These are phyloP conservation scores for Metopolophium dirhodum DNA, from an alignment of 1,140 invertebrate species.

Conservation along the genomic window DNA sequence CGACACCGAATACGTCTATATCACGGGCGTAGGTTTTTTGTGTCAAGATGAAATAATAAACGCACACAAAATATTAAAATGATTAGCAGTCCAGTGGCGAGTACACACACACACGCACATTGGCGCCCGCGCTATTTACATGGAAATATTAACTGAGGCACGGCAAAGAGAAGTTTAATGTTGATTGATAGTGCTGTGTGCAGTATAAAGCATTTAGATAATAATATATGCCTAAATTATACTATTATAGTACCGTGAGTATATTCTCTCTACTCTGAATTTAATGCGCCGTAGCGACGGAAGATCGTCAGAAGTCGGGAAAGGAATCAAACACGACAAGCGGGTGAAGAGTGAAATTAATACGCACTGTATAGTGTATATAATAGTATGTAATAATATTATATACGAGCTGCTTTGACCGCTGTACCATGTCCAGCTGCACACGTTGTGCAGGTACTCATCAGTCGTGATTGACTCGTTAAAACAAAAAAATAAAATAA, in stretches of 20 bases:
- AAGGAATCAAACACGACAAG: constrained; percentile 3
- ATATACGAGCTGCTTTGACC: background rate
- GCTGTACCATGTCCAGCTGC: background rate
- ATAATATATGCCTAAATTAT: background rate
- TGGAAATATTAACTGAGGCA: background rate
- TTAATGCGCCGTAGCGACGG: background rate
- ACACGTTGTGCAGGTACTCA: background rate
- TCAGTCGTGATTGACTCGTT: constrained; percentile 26
- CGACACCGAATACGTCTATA: background rate
- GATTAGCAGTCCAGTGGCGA: background rate
- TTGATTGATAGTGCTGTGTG: background rate
- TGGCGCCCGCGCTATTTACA: background rate
- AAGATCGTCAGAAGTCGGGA: background rate
- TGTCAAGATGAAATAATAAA: background rate
- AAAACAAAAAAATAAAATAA: background rate
- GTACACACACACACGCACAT: background rate
- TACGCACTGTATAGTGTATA: background rate
- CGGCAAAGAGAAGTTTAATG: background rate
- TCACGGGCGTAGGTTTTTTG: background rate
- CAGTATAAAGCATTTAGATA: background rate
- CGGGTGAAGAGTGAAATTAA: background rate
- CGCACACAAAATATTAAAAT: background rate
- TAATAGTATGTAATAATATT: background rate
- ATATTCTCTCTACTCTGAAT: background rate
- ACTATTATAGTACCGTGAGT: background rate